A percentile compares a stretch with the other conserved stretches of the same genome.
phyloP scores from a whole-genome alignment of 2,797 vertebrate genomes.

The Poeciliopsis gracilis region DNA sequence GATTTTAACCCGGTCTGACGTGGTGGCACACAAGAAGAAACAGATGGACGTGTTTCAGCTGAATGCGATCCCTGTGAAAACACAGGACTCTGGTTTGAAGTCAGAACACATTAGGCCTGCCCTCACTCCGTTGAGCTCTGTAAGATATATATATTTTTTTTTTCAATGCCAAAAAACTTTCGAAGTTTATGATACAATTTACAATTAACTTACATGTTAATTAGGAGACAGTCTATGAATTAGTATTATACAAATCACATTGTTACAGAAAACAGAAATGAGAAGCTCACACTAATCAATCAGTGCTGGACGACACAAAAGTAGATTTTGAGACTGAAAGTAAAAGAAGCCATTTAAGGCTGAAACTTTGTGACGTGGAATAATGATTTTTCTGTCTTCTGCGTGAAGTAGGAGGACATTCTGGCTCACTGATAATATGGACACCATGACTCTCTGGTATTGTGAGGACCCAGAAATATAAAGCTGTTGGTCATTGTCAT shows the following conservation, averaged over 20 bases:
- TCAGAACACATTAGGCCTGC: constrained; percentile 67
- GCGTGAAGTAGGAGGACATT: neutral
- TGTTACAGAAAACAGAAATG: neutral
- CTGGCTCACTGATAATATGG: neutral
- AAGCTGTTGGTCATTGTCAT: neutral
- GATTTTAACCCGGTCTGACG: constrained; percentile 69
- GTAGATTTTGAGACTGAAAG: neutral
- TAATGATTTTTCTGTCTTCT: neutral
- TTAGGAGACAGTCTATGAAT: neutral
- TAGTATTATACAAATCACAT: neutral
- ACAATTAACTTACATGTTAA: neutral
- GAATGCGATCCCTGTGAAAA: constrained; percentile 75
- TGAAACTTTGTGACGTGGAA: neutral
- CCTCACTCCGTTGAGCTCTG: constrained; percentile 42
- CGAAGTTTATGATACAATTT: neutral
- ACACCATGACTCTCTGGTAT: neutral
- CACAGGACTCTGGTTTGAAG: constrained; percentile 68
- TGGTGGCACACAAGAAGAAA: constrained; percentile 72
- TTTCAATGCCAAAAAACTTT: constrained; percentile 22
- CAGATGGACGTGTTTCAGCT: constrained; percentile 78
- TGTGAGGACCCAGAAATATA: neutral
- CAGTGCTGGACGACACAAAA: neutral
- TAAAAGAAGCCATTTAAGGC: neutral
- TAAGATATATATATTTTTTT: constrained; percentile 49
- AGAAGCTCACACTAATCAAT: neutral